A percentile compares a stretch with the other conserved stretches of the same genome.
Evolutionary conservation across 2,888 invertebrate species (phyloP).

Genomic region (Brachyopa scutellaris): DNA sequence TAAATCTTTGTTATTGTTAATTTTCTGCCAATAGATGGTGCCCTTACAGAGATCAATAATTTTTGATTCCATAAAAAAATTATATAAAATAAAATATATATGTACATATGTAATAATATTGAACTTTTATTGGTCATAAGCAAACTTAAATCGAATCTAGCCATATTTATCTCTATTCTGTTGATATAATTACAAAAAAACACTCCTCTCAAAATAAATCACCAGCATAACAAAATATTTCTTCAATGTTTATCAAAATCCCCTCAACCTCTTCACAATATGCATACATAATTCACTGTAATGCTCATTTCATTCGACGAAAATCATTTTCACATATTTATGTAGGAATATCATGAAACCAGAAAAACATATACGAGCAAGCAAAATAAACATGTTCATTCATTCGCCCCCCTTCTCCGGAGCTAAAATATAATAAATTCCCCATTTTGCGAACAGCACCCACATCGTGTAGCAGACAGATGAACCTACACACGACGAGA

Average conservation of each 20-base stretch:
- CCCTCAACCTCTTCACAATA: constrained; percentile 40
- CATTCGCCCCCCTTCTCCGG: neutral
- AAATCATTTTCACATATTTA: constrained; percentile 72
- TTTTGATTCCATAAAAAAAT: no score
- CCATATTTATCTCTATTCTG: no score
- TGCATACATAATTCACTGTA: constrained; percentile 68
- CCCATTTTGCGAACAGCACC: constrained; percentile 62
- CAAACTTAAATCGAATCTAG: no score
- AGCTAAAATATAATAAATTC: constrained; percentile 63
- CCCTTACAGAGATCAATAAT: no score
- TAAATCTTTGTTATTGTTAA: no score
- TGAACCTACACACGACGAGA: constrained; percentile 62
- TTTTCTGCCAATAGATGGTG: no score
- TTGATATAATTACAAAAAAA: neutral
- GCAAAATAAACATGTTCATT: constrained; percentile 67
- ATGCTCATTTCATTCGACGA: constrained; percentile 69
- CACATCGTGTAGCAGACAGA: constrained; percentile 43
- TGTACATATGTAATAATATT: no score
- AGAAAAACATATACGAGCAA: constrained; percentile 63
- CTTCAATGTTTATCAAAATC: constrained; percentile 63
- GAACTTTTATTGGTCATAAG: no score
- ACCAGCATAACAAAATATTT: constrained; percentile 44
- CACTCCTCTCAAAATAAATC: constrained; percentile 35
- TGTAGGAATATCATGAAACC: constrained; percentile 67
- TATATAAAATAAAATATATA: no score